These are phyloP conservation scores for Stigmatopora argus DNA, from an alignment of 2,113 vertebrate genomes.

Conservation along the genomic window DNA sequence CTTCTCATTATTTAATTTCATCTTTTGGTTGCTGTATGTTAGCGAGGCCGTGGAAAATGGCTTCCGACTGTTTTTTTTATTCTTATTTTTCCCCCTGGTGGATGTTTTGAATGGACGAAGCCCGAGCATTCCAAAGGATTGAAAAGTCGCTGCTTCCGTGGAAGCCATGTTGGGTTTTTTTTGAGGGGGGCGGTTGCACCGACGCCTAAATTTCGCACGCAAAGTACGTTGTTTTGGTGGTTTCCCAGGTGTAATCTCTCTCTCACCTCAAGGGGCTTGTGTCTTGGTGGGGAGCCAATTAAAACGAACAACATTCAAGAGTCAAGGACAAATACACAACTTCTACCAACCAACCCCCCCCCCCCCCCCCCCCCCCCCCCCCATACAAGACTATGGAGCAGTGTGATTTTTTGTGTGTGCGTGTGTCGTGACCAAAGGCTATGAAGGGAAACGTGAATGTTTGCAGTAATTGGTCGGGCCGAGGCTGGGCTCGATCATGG, in stretches of 20 bases:
- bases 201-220: conserved; percentile 64
- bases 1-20: conserved; percentile 40
- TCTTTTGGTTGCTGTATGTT: conserved; percentile 54
- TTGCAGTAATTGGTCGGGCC: conserved; percentile 43
- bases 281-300: conserved; percentile 19
- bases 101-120: conserved; percentile 51
- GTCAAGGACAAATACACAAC: conserved; percentile 14
- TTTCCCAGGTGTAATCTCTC: conserved; percentile 37
- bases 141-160: conserved; percentile 65
- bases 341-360: conserved; percentile 17
- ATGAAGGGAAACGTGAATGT: conserved; percentile 68
- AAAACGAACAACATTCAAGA: conserved; percentile 26
- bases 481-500: conserved; percentile 49
- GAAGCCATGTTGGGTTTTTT: conserved; percentile 53
- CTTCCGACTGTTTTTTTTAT: conserved; percentile 50
- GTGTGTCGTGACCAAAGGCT: conserved; percentile 68
- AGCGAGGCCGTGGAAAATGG: conserved; percentile 59
- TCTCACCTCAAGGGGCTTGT: conserved; percentile 25
- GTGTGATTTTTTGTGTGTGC: conserved; percentile 3
- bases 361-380: conserved; percentile 12
- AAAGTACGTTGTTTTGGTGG: conserved; percentile 63
- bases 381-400: conserved; percentile 17
- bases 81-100: conserved; percentile 17
- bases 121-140: conserved; percentile 76
- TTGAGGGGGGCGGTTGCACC: conserved; percentile 45